Evolutionary conservation across 2,113 vertebrate genomes (phyloP), one percentile per base, ranked within the genome.

Genomic region (Taxidea taxus): DNA sequence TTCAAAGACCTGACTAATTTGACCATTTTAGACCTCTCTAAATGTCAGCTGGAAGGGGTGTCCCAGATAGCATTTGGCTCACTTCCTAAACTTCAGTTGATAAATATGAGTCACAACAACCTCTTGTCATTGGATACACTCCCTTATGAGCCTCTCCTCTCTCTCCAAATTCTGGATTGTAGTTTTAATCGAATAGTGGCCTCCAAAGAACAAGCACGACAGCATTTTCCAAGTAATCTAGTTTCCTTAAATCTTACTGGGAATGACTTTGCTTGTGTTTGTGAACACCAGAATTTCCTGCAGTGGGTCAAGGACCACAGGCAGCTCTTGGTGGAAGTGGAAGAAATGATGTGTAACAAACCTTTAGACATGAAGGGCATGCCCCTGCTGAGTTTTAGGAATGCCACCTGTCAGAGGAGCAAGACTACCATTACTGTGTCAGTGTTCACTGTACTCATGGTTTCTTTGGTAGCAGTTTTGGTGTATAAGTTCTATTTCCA

Each of bases 31-130:
- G 98, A 99, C 80, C 95, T 99, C 95, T 99, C 99, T 86, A 37
- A 68, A 8, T 99, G 99, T 97, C 95, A 97, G 11, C 80, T 99
- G n/a, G 91, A 97, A 16, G 51, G 95, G 0, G 96, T 99, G 18
- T 96, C 96, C 42, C 81, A 4, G 47, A 91, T 2, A 5, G 98
- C 97, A 29, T 99, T 99, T 86, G 80, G 87, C 1, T 21, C 89
- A 18, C 98, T 99, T 16, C 80, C 15, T 62, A 96, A 95, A 58
- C 98, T 99, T 37, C 84, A 81, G 64, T 83, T 98, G 27, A 93
- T 99, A 42, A 98, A 99, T 81, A 97, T 99, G 90, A 99, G 98
- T 96, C 97, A 98, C 81, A 99, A 99, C 80, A 98, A 98, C 14
- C 94, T 99, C 27, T 34, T 98, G 34, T 87, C 21, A 15, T 97